Conservation (phyloP, 2,888 invertebrate genomes). For the Brachyptera risi region DNA sequence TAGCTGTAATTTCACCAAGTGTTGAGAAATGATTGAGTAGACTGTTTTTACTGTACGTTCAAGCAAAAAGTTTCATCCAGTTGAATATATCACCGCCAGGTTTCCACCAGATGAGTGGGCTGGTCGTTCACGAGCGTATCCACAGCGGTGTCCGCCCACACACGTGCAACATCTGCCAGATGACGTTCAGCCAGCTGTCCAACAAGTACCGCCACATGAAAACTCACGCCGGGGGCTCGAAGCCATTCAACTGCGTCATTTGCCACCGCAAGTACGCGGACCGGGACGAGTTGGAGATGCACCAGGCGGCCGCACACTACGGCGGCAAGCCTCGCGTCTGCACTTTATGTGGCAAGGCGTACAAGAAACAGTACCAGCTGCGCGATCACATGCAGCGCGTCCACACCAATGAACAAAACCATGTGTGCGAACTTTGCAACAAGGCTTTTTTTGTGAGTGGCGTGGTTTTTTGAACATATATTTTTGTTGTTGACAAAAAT, state of each 20-base stretch:
- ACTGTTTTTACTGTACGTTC: no score
- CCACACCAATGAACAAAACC: constrained; percentile 37
- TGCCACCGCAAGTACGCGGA: constrained; percentile 36
- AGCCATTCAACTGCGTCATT: constrained; percentile 25
- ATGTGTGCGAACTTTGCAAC: constrained; percentile 35
- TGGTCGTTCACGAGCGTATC: constrained; percentile 15
- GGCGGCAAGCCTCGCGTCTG: constrained; percentile 36
- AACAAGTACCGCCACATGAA: constrained; percentile 37
- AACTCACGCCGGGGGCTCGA: constrained; percentile 35
- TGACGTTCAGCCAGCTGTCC: constrained; percentile 28
- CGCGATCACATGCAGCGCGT: constrained; percentile 32
- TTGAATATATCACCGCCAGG: no score
- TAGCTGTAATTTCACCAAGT: no score
- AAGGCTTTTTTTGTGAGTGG: constrained; percentile 37
- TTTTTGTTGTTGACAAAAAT: no score
- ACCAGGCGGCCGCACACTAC: constrained; percentile 35
- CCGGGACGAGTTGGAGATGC: constrained; percentile 35
- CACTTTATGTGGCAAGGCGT: constrained; percentile 33
- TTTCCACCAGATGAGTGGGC: constrained; percentile 21
- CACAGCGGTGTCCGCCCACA: constrained; percentile 17
- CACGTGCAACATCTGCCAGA: constrained; percentile 15
- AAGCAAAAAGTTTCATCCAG: no score
- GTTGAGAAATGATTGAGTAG: no score
- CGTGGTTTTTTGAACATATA: no score
- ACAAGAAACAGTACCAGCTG: constrained; percentile 35